A percentile compares a stretch with the other conserved stretches of the same genome.
Conservation (phyloP, 1,140 invertebrate genomes). For the Papilio polyxenes region DNA sequence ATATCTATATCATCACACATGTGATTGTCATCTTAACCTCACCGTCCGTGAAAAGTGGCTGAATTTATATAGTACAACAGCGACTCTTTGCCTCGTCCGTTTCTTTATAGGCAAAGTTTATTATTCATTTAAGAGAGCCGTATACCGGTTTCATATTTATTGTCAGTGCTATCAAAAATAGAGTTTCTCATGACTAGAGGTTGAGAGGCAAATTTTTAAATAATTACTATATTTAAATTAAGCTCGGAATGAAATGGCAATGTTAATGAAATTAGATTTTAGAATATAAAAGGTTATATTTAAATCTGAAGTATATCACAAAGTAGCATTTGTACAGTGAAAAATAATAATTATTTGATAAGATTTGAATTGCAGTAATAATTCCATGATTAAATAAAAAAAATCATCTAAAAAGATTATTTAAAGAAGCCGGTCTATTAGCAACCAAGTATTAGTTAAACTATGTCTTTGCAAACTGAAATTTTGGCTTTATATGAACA, state of each 20-base stretch:
- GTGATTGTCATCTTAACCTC: not conserved
- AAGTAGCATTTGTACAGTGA: not conserved
- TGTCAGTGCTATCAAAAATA: constrained; percentile 36
- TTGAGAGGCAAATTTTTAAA: constrained; percentile 24
- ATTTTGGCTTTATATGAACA: too few species aligned
- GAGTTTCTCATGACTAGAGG: constrained; percentile 35
- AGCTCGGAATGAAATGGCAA: not conserved
- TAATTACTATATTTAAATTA: constrained; percentile 38
- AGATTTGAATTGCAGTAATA: not conserved
- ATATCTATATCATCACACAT: not conserved
- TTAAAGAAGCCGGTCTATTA: too few species aligned
- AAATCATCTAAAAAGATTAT: too few species aligned
- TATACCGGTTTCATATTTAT: constrained; percentile 39
- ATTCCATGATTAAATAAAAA: too few species aligned
- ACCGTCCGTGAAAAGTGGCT: not conserved
- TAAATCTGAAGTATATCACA: not conserved
- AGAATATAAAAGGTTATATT: not conserved
- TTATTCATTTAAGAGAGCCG: constrained; percentile 34
- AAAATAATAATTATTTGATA: not conserved
- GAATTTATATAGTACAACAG: not conserved
- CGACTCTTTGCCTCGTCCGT: not conserved
- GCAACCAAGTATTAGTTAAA: too few species aligned
- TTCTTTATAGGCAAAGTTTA: not conserved
- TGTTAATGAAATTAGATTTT: not conserved
- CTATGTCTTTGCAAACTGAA: too few species aligned